phyloP scores from a whole-genome alignment of 2,113 vertebrate species.

The Catharus fuscescens region DNA sequence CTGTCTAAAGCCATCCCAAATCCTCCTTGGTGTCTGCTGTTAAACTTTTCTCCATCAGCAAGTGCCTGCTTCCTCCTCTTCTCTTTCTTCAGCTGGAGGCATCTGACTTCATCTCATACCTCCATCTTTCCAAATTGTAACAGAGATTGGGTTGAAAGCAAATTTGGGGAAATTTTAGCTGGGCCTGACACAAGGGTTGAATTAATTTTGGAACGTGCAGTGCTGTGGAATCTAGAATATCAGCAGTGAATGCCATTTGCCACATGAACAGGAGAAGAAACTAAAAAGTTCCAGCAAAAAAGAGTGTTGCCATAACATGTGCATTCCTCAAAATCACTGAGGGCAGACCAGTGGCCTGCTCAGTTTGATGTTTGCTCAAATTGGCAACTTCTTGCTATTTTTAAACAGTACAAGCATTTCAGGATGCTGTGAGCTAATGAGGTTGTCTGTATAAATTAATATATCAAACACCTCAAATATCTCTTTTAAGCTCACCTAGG shows the following conservation, averaged over 20 bases:
- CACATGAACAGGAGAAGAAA: background rate
- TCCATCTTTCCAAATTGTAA: background rate
- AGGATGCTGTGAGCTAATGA: background rate
- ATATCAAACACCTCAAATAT: background rate
- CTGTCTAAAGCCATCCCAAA: background rate
- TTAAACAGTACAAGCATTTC: background rate
- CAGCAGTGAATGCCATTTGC: background rate
- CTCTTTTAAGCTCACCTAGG: background rate
- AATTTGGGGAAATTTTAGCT: background rate
- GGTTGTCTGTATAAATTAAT: background rate
- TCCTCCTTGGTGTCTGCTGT: background rate
- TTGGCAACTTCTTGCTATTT: background rate
- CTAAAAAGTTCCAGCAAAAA: background rate
- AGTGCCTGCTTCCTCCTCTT: background rate
- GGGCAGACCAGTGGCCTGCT: background rate
- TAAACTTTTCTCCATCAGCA: background rate
- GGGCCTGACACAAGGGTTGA: background rate
- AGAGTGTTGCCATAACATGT: background rate
- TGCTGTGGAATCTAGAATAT: background rate
- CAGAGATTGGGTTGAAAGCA: background rate
- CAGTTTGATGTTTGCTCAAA: background rate
- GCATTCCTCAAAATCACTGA: background rate
- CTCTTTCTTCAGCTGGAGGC: background rate
- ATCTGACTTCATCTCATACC: background rate
- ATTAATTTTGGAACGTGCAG: background rate